These are phyloP conservation scores for Troides aeacus DNA, from an alignment of 2,888 invertebrate species.

Conservation along the genomic window DNA sequence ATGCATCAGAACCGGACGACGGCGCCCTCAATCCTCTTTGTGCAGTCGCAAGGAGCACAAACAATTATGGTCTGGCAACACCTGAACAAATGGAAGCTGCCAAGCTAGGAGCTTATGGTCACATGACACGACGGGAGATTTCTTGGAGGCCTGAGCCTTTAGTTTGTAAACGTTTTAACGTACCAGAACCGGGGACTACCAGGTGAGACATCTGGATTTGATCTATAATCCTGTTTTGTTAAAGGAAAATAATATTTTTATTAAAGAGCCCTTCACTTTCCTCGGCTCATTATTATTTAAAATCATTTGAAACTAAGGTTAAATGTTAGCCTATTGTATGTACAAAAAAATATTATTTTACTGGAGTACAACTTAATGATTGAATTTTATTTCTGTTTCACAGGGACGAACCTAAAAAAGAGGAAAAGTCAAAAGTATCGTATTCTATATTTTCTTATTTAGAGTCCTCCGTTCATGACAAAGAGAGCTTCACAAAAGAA, in stretches of 20 bases:
- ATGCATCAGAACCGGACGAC: slow-evolving; percentile 66
- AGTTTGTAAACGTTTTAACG: slow-evolving; percentile 95
- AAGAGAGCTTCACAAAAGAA: slow-evolving; percentile 75
- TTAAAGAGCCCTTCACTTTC: no score
- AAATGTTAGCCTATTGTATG: no score
- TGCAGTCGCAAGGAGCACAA: slow-evolving; percentile 56
- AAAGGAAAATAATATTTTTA: no score
- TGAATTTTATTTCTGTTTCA: neutral
- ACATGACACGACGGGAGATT: slow-evolving; percentile 82
- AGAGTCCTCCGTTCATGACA: slow-evolving; percentile 80
- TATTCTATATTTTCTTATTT: slow-evolving; percentile 90
- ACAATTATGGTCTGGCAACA: slow-evolving; percentile 65
- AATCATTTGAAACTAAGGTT: no score
- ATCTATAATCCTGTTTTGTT: no score
- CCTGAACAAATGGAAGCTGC: slow-evolving; percentile 83
- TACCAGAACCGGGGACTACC: slow-evolving; percentile 87
- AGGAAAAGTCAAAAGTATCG: slow-evolving; percentile 81
- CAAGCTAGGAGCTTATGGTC: slow-evolving; percentile 87
- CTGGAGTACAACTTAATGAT: no score
- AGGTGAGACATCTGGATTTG: slow-evolving; percentile 44
- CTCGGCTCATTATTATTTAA: no score
- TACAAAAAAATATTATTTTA: no score
- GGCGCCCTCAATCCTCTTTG: slow-evolving; percentile 54
- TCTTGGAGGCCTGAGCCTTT: slow-evolving; percentile 92
- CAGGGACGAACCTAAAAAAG: slow-evolving; percentile 66